Evolutionary conservation across 2,113 vertebrate genomes (phyloP).

Genomic region (Crocuta crocuta): DNA sequence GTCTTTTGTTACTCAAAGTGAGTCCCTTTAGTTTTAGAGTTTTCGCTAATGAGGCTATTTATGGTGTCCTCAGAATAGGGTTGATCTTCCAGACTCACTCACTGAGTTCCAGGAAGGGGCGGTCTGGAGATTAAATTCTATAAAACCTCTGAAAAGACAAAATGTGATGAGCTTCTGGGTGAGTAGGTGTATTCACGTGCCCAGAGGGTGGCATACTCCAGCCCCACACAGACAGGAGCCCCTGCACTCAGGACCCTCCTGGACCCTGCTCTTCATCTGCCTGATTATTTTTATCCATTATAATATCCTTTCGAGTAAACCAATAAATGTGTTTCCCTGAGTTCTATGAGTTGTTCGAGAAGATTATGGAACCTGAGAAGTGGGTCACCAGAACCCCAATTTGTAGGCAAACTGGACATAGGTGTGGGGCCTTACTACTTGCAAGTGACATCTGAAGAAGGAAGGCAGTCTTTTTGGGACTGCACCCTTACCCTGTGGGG

Average conservation of each 20-base stretch:
- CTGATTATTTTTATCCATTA: background rate
- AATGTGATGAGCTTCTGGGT: background rate
- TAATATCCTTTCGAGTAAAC: background rate
- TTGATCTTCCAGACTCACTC: background rate
- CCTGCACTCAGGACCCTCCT: background rate
- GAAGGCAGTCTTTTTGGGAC: background rate
- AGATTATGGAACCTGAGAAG: background rate
- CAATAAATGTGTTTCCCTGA: background rate
- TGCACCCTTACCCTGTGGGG: background rate
- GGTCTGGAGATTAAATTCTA: background rate
- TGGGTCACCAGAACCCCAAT: background rate
- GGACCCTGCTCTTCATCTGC: background rate
- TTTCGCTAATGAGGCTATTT: background rate
- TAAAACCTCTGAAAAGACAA: background rate
- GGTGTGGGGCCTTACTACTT: background rate
- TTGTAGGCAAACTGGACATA: background rate
- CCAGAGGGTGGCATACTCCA: background rate
- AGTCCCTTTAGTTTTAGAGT: background rate
- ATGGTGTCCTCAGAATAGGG: background rate
- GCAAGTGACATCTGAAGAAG: background rate
- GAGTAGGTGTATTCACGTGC: background rate
- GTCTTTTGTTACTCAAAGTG: background rate
- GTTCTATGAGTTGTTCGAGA: background rate
- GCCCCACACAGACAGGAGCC: background rate
- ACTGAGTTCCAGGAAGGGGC: background rate